phyloP scores from a whole-genome alignment of 2,888 invertebrate genomes.

The Apamea sordens region DNA sequence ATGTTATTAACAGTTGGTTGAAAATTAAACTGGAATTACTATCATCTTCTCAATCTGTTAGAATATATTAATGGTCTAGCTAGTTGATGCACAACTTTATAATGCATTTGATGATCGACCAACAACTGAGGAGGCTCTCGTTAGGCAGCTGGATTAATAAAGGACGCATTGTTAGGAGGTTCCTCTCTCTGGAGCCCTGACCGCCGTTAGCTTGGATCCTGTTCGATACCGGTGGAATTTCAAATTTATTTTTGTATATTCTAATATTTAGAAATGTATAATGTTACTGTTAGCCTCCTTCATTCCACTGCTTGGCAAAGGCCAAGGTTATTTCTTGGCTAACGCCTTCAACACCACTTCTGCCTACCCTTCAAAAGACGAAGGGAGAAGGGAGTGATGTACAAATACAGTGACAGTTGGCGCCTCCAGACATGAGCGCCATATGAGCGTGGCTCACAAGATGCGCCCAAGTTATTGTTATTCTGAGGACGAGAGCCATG shows the following conservation, averaged over 20 bases:
- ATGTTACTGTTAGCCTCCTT: no score
- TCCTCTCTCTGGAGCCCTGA: no score
- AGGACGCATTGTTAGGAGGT: no score
- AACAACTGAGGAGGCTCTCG: neutral
- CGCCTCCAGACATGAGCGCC: constrained; percentile 2
- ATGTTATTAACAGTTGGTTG: neutral
- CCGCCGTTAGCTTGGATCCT: no score
- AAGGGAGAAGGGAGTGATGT: constrained; percentile 52
- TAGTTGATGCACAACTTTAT: no score
- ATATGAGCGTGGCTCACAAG: constrained; percentile 34
- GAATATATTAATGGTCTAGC: no score
- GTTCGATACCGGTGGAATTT: no score
- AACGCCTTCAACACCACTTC: neutral
- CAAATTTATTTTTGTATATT: no score
- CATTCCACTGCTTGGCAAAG: no score
- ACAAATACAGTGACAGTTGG: constrained; percentile 48
- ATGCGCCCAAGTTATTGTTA: constrained; percentile 61
- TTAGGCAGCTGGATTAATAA: neutral
- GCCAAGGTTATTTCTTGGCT: neutral
- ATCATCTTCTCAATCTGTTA: neutral
- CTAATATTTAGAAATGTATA: no score
- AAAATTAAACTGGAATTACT: neutral
- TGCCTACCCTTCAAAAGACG: constrained; percentile 28
- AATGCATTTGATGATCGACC: neutral
- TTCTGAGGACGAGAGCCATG: constrained; percentile 53